These are phyloP conservation scores for Holcopasites calliopsidis DNA, from an alignment of 1,140 invertebrate species.

Conservation along the genomic window DNA sequence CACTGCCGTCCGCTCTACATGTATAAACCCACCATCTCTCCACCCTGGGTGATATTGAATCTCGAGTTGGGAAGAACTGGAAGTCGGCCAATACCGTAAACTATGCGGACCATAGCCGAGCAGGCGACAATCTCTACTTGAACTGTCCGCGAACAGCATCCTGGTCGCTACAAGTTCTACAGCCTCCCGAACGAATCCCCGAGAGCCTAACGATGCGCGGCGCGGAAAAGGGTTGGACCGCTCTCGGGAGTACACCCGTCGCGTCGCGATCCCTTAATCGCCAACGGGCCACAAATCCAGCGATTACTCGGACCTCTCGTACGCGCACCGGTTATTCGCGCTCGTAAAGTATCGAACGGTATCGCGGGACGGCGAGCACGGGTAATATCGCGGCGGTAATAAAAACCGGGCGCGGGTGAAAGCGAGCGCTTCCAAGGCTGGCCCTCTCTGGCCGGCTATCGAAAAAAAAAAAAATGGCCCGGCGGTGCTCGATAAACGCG, in stretches of 20 bases:
- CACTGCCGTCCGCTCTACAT: neutral
- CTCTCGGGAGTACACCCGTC: neutral
- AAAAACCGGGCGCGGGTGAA: slow-evolving; percentile 15
- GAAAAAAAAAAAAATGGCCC: slow-evolving; percentile 13
- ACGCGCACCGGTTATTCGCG: neutral
- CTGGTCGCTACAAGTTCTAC: neutral
- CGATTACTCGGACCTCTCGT: slow-evolving; percentile 16
- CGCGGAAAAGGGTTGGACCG: too few species aligned
- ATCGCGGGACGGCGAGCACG: neutral
- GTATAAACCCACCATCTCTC: neutral
- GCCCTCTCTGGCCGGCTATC: too few species aligned
- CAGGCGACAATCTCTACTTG: slow-evolving; percentile 17
- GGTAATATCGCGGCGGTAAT: slow-evolving; percentile 4
- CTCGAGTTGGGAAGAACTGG: slow-evolving; percentile 30
- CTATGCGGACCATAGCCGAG: slow-evolving; percentile 21
- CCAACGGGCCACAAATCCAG: slow-evolving; percentile 11
- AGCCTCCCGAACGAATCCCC: too few species aligned
- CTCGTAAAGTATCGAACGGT: slow-evolving; percentile 11
- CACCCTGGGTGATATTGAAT: slow-evolving; percentile 22
- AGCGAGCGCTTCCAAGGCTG: slow-evolving; percentile 4
- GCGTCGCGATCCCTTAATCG: slow-evolving; percentile 22
- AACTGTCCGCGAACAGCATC: slow-evolving; percentile 35
- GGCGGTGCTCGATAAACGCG: slow-evolving; percentile 33
- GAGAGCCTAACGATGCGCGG: too few species aligned
- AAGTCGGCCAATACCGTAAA: slow-evolving; percentile 40